Conservation (phyloP, 1,140 invertebrate genomes). For the Pogonomyrmex californicus region DNA sequence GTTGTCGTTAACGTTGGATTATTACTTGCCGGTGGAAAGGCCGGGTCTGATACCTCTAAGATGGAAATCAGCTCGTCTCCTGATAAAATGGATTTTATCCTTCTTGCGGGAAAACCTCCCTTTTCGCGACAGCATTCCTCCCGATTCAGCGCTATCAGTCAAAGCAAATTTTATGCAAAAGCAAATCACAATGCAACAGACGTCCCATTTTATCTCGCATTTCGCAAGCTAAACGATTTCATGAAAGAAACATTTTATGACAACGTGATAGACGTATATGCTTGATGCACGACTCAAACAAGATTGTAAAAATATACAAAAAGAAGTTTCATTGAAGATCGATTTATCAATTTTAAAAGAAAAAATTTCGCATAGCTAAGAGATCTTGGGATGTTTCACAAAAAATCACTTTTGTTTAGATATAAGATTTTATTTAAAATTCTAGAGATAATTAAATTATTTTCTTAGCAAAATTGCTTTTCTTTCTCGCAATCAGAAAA, state of each 20-base stretch:
- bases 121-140: not conserved
- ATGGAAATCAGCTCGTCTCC: constrained; percentile 9
- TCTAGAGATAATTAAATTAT: not conserved
- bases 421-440: not conserved
- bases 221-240: constrained; percentile 27
- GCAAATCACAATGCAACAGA: constrained; percentile 42
- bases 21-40: not conserved
- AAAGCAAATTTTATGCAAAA: constrained; percentile 40
- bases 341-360: not conserved
- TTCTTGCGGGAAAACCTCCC: not conserved
- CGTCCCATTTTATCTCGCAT: constrained; percentile 17
- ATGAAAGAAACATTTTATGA: constrained; percentile 46
- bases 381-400: not conserved
- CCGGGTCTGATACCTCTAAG: not conserved
- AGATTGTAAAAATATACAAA: not conserved
- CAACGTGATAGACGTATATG: constrained; percentile 2
- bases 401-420: not conserved
- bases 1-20: constrained; percentile 16
- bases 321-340: not conserved
- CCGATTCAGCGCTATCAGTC: constrained; percentile 41
- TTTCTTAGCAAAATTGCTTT: constrained; percentile 19
- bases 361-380: not conserved
- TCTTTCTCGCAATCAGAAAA: constrained; percentile 11
- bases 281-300: not conserved
- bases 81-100: constrained; percentile 9